phyloP scores from a whole-genome alignment of 2,888 invertebrate genomes.

The Acholoe squamosa region DNA sequence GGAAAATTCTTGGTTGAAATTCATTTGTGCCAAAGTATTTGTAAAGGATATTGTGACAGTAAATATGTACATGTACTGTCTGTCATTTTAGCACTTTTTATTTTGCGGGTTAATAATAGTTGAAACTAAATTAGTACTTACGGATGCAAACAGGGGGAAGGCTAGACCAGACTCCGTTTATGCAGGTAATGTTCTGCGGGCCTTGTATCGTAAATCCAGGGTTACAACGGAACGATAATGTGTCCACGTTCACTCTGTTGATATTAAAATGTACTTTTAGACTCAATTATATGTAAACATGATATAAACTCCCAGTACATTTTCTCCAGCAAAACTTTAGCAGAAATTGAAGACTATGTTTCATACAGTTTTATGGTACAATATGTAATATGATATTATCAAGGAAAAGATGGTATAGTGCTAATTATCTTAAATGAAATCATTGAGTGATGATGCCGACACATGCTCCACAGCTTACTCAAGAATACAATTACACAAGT shows the following conservation, averaged over 20 bases:
- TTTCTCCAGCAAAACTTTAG: background rate
- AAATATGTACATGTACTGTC: too few relatives aligned
- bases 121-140: too few relatives aligned
- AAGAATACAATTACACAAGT: too few relatives aligned
- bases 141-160: background rate
- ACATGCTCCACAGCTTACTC: too few relatives aligned
- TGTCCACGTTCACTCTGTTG: background rate
- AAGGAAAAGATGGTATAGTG: too few relatives aligned
- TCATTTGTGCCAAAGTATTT: too few relatives aligned
- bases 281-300: background rate
- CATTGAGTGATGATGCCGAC: too few relatives aligned
- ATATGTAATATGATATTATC: background rate
- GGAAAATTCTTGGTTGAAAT: too few relatives aligned
- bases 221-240: background rate
- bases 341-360: background rate
- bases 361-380: background rate
- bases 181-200: background rate
- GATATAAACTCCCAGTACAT: background rate
- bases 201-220: background rate
- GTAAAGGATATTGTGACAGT: too few relatives aligned
- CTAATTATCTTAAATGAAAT: too few relatives aligned
- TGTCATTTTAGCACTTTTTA: too few relatives aligned
- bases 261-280: background rate
- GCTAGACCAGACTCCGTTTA: background rate
- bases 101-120: too few relatives aligned